A percentile compares a stretch with the other conserved stretches of the same genome.
phyloP scores from a whole-genome alignment of 2,888 invertebrate species.

The Drosophila gaucha region DNA sequence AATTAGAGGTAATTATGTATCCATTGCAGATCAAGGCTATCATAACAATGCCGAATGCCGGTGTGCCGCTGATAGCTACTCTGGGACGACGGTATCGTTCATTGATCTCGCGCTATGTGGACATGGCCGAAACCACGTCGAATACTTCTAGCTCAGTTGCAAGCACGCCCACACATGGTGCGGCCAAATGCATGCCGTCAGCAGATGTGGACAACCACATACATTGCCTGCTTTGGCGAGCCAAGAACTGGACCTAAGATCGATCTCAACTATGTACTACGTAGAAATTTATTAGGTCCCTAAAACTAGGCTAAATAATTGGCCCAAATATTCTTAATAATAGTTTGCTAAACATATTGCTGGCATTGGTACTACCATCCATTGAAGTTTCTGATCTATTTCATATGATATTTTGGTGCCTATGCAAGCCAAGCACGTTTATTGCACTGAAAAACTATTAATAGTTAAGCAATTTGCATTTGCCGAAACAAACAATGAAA shows the following conservation, averaged over 20 bases:
- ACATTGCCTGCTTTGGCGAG: conserved; percentile 83
- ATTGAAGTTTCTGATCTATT: neutral
- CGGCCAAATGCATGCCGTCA: conserved; percentile 65
- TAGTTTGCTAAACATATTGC: conserved; percentile 19
- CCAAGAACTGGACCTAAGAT: conserved; percentile 83
- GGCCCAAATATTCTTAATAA: conserved; percentile 2
- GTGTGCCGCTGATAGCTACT: conserved; percentile 88
- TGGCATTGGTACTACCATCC: conserved; percentile 5
- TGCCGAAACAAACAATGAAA: neutral
- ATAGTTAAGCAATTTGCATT: conserved; percentile 23
- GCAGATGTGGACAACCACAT: conserved; percentile 83
- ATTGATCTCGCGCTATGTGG: conserved; percentile 88
- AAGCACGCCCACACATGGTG: conserved; percentile 71
- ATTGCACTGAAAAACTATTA: conserved; percentile 32
- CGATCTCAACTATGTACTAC: conserved; percentile 58
- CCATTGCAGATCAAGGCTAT: conserved; percentile 87
- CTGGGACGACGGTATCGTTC: conserved; percentile 94
- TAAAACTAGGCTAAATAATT: conserved; percentile 9
- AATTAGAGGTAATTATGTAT: neutral
- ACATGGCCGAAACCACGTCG: conserved; percentile 81
- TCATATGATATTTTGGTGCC: conserved; percentile 27
- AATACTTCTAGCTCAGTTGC: conserved; percentile 39
- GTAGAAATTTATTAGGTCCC: conserved; percentile 50
- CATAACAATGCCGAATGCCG: conserved; percentile 86
- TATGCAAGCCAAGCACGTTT: conserved; percentile 19